Evolutionary conservation across 2,888 invertebrate genomes (phyloP), one percentile per base, ranked within the genome.

Genomic region (Resseliella maxima): DNA sequence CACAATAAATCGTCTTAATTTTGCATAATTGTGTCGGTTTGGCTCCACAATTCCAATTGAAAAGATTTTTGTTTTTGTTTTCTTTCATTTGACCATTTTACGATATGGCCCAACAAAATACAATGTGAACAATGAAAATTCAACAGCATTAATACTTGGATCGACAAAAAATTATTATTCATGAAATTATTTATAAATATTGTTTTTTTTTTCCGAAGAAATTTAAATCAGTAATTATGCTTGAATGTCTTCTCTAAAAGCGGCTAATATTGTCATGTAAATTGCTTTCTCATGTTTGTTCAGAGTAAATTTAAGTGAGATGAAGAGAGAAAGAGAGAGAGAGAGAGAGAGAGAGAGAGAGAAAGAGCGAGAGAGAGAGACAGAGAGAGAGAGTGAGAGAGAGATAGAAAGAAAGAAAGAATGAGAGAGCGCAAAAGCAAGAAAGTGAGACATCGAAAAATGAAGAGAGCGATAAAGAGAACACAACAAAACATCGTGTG

Each of bases 211-310:
- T 59, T 59, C 15, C 5, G 15, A 12, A 24, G 27, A 72, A 72
- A 72, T 72, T 72, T 31, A 24, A 59, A 2, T 24, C 24, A 12
- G 27, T 59, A 59, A 59, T 59, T 59, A 24, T 59, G 5, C 41
- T 50, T 50, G 46, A 24, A 59, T 24, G 59, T 18, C 50, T 50
- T 21, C 18, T 50, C 18, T 12, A 41, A 41, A 50, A 50, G n/a
- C 27, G 24, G 59, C 24, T 24, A 59, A 59, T 59, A 59, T 59
- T 59, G 59, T 59, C 59, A 59, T 50, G 50, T 21, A 50, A 50
- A 50, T 50, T 50, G n/a, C 50, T 50, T 12, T 12, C 50, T 10
- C 41, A 50, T 21, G 50, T 15, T 12, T n/a, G n/a, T n/a, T n/a
- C n/a, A n/a, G n/a, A n/a, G n/a, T 50, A 50, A 50, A 50, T 50